Evolutionary conservation across 2,888 invertebrate genomes (phyloP), one percentile per base, ranked within the genome.

Genomic region (Esperia sulphurella): DNA sequence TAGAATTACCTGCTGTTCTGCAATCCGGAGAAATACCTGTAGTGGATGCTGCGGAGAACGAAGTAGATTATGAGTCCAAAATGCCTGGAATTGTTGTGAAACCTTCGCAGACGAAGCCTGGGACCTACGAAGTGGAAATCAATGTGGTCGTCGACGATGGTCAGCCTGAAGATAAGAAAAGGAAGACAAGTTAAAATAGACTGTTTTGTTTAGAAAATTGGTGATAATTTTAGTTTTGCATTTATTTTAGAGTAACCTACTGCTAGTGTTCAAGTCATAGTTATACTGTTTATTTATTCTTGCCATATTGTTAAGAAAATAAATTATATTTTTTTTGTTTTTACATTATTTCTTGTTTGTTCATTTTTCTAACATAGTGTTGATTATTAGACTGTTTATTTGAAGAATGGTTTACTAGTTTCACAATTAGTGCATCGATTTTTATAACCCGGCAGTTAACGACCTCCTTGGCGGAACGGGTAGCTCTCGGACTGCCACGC

Each of bases 141-240:
- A 54, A 59, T 9, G 60, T 63, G 9, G 71, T 86, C 3, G 75
- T 87, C 0, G 88, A 89, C 41, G 88, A 88, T 33, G 88, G 82
- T 4, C 79, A 80, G 35, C 84, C 86, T 0, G 79, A 78, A n/a
- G 69, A 71, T 2, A 70, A 69, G 12, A 41, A 28, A 2, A 35
- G n/a, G n/a, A 35, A 35, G n/a, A n/a, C n/a, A 1, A 50, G 52
- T 55, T 55, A 49, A 21, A 21, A 21, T 3, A 21, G 21, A 21
- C 21, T 21, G 44, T 6, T 51, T 4, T 14, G 33, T 48, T 13
- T 47, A 61, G 53, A 48, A 52, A 45, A 45, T 44, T 49, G 46
- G 57, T 54, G 56, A 55, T 56, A 57, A 56, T 57, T n/a, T 7
- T 61, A 61, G 55, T 48, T 53, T 50, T 58, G 69, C 67, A 71